Evolutionary conservation across 2,888 invertebrate species (phyloP).

Genomic region (Theretra japonica): DNA sequence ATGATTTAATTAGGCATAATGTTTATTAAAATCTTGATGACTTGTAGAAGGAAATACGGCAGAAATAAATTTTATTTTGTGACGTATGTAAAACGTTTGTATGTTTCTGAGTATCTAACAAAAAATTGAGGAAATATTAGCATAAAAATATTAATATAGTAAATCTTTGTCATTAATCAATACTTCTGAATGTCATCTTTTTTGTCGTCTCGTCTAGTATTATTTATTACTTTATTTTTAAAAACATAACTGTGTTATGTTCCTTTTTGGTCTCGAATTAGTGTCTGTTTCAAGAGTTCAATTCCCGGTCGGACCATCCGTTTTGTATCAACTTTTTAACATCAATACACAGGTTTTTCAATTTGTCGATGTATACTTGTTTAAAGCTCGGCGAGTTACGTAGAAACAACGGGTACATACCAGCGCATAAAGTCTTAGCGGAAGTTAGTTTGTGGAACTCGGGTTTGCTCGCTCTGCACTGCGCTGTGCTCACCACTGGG

Average conservation of each 20-base stretch:
- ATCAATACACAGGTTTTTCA: background rate
- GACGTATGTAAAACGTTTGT: background rate
- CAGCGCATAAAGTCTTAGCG: conserved; percentile 86
- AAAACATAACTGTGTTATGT: background rate
- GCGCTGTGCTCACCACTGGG: conserved; percentile 83
- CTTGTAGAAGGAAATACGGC: no score
- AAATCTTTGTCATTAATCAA: conserved; percentile 8
- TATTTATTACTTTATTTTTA: background rate
- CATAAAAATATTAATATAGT: background rate
- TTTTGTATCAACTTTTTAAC: background rate
- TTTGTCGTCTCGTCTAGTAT: background rate
- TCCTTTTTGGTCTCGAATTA: background rate
- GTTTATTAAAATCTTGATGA: no score
- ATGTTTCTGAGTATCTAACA: background rate
- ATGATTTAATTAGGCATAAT: no score
- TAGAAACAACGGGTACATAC: no score
- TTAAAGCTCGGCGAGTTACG: no score
- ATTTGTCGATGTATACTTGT: background rate
- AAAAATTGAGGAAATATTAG: background rate
- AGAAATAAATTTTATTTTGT: background rate
- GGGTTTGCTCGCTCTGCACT: conserved; percentile 80
- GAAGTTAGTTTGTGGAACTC: conserved; percentile 79
- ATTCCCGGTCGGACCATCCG: background rate
- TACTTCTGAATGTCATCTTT: background rate
- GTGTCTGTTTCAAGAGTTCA: background rate